Base-by-base conservation (phyloP, 2,888 invertebrate genomes). In the Trissolcus japonicus region DNA sequence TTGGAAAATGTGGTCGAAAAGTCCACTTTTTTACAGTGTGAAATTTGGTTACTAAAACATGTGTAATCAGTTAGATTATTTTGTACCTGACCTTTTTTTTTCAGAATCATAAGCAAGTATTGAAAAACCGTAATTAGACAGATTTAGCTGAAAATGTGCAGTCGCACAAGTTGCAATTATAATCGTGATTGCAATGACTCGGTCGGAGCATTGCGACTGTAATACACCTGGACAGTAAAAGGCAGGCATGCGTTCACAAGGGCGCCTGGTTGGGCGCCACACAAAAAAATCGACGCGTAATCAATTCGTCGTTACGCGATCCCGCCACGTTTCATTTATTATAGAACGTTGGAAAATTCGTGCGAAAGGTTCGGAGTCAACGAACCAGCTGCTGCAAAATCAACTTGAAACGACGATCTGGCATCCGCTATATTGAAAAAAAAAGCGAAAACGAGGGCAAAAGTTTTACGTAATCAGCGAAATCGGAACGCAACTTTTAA, bases 211-310 rank as follows among this genome's bases (percentile, higher is more conserved):
- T 56, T 56, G 57, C 48, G 25, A 25, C 25, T 62, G 41, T 54
- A 17, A 50, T 21, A 41, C 59, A 19, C 21, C 57, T 35, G 54
- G 19, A 16, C n/a, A 54, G 77, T 75, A 78, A 81, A 74, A 71
- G 80, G 74, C 74, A 55, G 61, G 59, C 14, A 65, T 61, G 19
- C 60, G 51, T 29, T 48, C 41, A 53, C 82, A 83, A 83, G 83
- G 83, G 82, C 82, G 81, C 41, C 80, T 62, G 65, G 68, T 79
- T 78, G 68, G 19, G 16, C 40, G 40, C 40, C 21, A 40, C 13
- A 35, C 0, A 60, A 56, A 55, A 61, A 19, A 60, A 60, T 59
- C 29, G 29, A 41, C 40, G 29, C 63, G 41, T 51, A 69, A 69
- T 75, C 50, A 53, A 68, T 68, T 63, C 59, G 40, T 54, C 54